Conservation (phyloP, 2,113 vertebrate genomes). For the Ophthalmolycus amberensis region DNA sequence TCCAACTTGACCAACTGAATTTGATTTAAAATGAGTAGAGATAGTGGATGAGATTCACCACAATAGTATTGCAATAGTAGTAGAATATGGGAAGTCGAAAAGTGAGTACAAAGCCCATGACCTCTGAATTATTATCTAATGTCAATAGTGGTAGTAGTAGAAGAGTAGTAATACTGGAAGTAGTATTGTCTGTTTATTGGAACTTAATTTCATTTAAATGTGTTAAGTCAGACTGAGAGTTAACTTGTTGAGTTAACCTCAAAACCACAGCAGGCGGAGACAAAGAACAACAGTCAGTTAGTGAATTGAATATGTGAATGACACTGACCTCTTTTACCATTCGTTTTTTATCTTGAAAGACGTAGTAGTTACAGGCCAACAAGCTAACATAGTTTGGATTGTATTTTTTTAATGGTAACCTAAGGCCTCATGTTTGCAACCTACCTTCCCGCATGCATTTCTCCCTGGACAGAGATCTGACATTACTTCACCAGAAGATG, state of each 20-base stretch:
- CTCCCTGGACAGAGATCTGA: slow-evolving; percentile 1
- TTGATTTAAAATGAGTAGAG: slow-evolving; percentile 20
- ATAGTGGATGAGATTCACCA: slow-evolving; percentile 12
- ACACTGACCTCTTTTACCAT: not conserved
- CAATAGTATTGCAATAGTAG: not conserved
- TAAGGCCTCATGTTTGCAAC: not conserved
- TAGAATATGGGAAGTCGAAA: not conserved
- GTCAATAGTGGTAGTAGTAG: not conserved
- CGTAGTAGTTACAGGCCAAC: not conserved
- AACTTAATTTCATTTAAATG: not conserved
- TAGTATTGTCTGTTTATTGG: not conserved
- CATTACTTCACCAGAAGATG: slow-evolving; percentile 9
- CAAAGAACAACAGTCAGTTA: not conserved
- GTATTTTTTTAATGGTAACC: not conserved
- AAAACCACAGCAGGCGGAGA: not conserved
- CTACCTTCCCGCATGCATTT: not conserved
- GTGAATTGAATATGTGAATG: not conserved
- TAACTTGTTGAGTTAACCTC: slow-evolving; percentile 1
- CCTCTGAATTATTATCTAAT: not conserved
- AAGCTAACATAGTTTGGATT: not conserved
- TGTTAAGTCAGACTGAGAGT: not conserved
- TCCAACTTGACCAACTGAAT: slow-evolving; percentile 44
- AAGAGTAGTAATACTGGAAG: not conserved
- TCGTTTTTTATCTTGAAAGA: slow-evolving; percentile 1
- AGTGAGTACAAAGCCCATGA: not conserved